Percentiles rank a stretch among this genome's conserved stretches.
These are phyloP conservation scores for Bombus sibiricus DNA, from an alignment of 1,140 invertebrate species.

Conservation along the genomic window DNA sequence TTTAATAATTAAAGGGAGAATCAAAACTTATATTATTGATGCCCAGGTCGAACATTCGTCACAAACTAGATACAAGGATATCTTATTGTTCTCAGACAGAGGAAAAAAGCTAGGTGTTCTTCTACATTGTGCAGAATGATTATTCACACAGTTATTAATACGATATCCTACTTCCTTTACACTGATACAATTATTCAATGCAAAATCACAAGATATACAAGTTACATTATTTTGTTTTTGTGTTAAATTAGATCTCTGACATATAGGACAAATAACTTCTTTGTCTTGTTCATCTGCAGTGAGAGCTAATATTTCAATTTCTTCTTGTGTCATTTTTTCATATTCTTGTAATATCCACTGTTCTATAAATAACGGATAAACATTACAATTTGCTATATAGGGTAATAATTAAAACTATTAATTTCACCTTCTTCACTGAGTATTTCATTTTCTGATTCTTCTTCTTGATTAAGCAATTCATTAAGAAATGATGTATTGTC, in stretches of 20 bases:
- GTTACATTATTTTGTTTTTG: slow-evolving; percentile 59
- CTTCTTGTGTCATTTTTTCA: slow-evolving; percentile 71
- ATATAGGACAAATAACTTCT: slow-evolving; percentile 75
- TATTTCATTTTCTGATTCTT: slow-evolving; percentile 68
- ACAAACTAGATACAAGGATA: slow-evolving; percentile 72
- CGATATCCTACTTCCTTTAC: slow-evolving; percentile 62
- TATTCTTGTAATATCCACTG: slow-evolving; percentile 79
- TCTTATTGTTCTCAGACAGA: slow-evolving; percentile 63
- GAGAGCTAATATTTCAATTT: slow-evolving; percentile 66
- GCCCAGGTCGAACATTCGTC: slow-evolving; percentile 64
- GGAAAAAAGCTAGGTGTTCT: slow-evolving; percentile 66
- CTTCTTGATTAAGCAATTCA: slow-evolving; percentile 59
- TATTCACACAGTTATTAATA: slow-evolving; percentile 61
- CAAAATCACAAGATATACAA: slow-evolving; percentile 68
- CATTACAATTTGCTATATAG: slow-evolving; percentile 3
- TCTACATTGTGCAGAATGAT: slow-evolving; percentile 68
- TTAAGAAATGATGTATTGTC: slow-evolving; percentile 31
- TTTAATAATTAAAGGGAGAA: not conserved
- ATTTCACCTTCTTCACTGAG: slow-evolving; percentile 65
- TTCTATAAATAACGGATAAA: slow-evolving; percentile 65
- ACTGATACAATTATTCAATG: slow-evolving; percentile 62
- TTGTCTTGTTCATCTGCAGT: slow-evolving; percentile 57
- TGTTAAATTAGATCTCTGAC: slow-evolving; percentile 66
- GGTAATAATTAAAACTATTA: not conserved
- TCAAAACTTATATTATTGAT: slow-evolving; percentile 27